phyloP scores from a whole-genome alignment of 2,888 invertebrate genomes.

The Tetrapedia diversipes region DNA sequence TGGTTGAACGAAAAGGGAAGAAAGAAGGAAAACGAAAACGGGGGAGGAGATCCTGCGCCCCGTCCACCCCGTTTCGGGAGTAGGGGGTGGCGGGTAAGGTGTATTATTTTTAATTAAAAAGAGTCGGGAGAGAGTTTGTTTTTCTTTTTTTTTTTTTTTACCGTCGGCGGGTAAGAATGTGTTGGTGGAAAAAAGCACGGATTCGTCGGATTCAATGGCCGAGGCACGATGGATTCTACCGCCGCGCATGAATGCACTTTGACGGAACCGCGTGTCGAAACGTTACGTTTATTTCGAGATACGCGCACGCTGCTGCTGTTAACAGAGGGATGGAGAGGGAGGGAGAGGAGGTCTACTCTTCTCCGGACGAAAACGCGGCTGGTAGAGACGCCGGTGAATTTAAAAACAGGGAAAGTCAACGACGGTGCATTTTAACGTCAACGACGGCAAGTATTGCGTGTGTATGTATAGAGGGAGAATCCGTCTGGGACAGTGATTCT shows the following conservation, averaged over 20 bases:
- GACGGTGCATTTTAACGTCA: conserved; percentile 47
- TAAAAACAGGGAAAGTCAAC: conserved; percentile 58
- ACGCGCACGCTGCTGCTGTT: conserved; percentile 18
- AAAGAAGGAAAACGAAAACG: conserved; percentile 10
- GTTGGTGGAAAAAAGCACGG: conserved; percentile 45
- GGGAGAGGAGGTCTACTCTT: too few species aligned
- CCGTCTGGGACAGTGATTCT: too few species aligned
- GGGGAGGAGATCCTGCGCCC: too few species aligned
- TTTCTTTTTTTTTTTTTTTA: conserved; percentile 46
- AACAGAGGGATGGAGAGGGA: neutral
- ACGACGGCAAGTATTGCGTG: conserved; percentile 30
- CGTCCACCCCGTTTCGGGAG: too few species aligned
- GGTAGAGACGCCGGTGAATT: conserved; percentile 54
- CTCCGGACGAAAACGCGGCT: conserved; percentile 41
- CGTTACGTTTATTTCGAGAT: conserved; percentile 59
- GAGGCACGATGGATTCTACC: conserved; percentile 54
- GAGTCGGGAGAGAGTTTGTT: conserved; percentile 44
- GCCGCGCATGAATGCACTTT: conserved; percentile 61
- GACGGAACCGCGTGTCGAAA: conserved; percentile 56
- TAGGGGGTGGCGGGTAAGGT: too few species aligned
- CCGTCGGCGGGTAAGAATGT: conserved; percentile 33
- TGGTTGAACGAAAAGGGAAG: conserved; percentile 9
- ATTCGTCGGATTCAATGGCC: conserved; percentile 57
- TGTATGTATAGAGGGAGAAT: too few species aligned
- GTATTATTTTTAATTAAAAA: conserved; percentile 60